Evolutionary conservation across 2,797 vertebrate species (phyloP).

Genomic region (Helicolenus hilgendorfi): DNA sequence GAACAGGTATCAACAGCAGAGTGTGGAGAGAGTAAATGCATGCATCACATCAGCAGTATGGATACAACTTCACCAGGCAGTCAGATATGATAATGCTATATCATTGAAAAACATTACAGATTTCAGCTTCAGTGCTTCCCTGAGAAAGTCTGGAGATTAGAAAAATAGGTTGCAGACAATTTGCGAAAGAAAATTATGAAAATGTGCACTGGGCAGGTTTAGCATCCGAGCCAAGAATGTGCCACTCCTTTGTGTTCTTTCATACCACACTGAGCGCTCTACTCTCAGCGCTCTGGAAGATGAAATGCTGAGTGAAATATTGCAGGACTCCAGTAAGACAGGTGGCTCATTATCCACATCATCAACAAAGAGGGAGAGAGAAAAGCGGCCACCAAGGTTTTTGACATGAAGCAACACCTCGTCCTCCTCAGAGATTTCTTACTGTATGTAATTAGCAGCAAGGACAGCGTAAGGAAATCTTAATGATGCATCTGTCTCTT

Average conservation of each 20-base stretch:
- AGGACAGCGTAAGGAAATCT: slow-evolving; percentile 49
- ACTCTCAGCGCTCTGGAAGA: slow-evolving; percentile 50
- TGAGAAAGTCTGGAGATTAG: slow-evolving; percentile 6
- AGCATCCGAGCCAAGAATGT: slow-evolving; percentile 39
- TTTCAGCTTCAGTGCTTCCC: background rate
- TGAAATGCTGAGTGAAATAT: slow-evolving; percentile 68
- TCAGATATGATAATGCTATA: slow-evolving; percentile 1
- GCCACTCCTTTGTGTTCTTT: slow-evolving; percentile 39
- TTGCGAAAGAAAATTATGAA: slow-evolving; percentile 21
- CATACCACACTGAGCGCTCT: slow-evolving; percentile 47
- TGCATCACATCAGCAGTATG: background rate
- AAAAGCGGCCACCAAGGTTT: slow-evolving; percentile 62
- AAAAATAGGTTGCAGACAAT: slow-evolving; percentile 22
- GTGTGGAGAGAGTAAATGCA: background rate
- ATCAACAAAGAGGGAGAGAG: slow-evolving; percentile 61
- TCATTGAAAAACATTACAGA: slow-evolving; percentile 13
- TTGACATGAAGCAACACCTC: slow-evolving; percentile 63
- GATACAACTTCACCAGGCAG: background rate
- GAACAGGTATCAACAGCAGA: background rate
- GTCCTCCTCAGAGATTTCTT: slow-evolving; percentile 73
- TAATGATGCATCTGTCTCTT: slow-evolving; percentile 72
- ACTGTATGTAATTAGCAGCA: slow-evolving; percentile 70
- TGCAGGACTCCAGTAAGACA: slow-evolving; percentile 74
- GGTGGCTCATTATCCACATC: slow-evolving; percentile 87
- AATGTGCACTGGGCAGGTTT: slow-evolving; percentile 21